Base-by-base conservation (phyloP, 1,140 invertebrate genomes). In the Phymastichus coffea region DNA sequence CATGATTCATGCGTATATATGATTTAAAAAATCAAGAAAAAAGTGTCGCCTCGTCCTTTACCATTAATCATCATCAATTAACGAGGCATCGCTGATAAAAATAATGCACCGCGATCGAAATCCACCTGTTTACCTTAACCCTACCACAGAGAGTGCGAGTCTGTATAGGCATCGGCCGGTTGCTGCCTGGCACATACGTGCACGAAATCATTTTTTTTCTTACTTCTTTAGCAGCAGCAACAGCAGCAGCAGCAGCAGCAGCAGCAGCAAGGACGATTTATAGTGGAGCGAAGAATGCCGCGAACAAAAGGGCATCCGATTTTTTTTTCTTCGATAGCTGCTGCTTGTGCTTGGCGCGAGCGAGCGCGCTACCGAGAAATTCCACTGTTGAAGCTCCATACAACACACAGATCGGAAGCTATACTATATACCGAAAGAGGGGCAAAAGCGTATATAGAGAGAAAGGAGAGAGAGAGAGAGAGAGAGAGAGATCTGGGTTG, bases 251-350 rank as follows among this genome's bases (percentile, higher is more conserved):
- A 25, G 20, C 0, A 51, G 38, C 41, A 33, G 28, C 6, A 33
- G 28, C 6, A 20, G 28, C 35, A 46, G 25, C 51, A 38, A 52
- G 44, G 47, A 56, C 59, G 54, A 62, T 62, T 62, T 62, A 62
- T 62, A 62, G 60, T 52, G 38, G 30, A 62, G 38, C 38, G 48
- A 62, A 62, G 53, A 61, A 62, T 62, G 60, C 48, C 49, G 54
- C 47, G 38, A 62, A 62, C 54, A 62, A 62, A 62, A 62, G 60
- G 47, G 60, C 48, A 57, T 62, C 60, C 48, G 46, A 52, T 52
- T 62, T 57, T 60, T 48, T 61, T n/a, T n/a, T n/a, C n/a, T 57
- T 43, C 61, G 59, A 63, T 57, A 63, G 63, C 66, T 56, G 44
- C 2, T 23, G 9, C 7, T 19, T 46, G 2, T 46, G 14, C 4